Conservation (phyloP, 2,113 vertebrate species). For the Alethe castanea region DNA sequence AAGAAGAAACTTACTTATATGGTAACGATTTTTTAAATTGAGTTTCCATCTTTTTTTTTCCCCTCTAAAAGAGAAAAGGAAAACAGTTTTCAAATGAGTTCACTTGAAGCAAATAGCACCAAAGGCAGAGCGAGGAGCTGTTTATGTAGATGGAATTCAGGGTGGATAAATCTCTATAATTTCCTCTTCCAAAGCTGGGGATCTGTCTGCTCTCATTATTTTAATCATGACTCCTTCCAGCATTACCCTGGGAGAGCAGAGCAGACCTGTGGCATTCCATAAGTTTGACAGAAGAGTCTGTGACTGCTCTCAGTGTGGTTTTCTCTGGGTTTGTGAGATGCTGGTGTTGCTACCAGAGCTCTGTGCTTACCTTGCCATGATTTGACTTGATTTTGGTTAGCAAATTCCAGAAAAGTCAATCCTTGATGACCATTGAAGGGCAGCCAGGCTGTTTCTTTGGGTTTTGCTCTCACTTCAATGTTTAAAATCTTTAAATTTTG, state of each 20-base stretch:
- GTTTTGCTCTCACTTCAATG: neutral
- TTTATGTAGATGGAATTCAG: neutral
- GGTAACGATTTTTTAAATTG: neutral
- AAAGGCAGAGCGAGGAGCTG: neutral
- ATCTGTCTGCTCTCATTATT: neutral
- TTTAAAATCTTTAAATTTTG: neutral
- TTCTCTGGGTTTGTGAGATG: neutral
- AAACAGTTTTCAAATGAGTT: neutral
- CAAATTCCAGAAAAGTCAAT: neutral
- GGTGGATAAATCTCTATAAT: neutral
- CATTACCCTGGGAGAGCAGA: neutral
- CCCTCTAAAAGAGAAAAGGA: neutral
- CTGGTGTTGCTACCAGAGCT: neutral
- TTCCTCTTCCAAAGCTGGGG: neutral
- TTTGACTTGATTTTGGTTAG: neutral
- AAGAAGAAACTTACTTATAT: neutral
- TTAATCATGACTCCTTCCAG: neutral
- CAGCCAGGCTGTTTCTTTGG: neutral
- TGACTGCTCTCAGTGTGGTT: fast-evolving
- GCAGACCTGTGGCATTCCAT: neutral
- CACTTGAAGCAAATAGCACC: neutral
- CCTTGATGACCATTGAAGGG: neutral
- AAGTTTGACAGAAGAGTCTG: neutral
- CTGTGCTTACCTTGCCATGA: neutral
- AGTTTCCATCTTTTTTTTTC: neutral